phyloP scores from a whole-genome alignment of 2,113 vertebrate genomes.

The Meleagris gallopavo region DNA sequence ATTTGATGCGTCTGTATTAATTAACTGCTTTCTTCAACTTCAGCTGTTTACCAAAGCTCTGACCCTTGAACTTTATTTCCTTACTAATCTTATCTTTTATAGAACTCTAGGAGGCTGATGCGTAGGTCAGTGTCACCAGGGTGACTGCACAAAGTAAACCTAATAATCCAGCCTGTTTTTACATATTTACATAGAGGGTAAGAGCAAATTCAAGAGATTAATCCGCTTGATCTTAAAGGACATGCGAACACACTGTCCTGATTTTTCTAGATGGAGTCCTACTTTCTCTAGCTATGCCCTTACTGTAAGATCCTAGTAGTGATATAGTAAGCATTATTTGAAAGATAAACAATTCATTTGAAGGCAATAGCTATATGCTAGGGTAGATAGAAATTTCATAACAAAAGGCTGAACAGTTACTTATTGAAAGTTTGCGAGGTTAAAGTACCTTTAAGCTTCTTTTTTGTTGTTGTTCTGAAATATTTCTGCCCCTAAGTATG shows the following conservation, averaged over 20 bases:
- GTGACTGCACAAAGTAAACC: conserved; percentile 29
- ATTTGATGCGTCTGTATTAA: conserved; percentile 1
- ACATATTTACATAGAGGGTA: conserved; percentile 33
- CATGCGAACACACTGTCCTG: background rate
- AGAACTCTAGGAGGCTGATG: conserved; percentile 7
- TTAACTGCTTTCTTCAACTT: conserved; percentile 1
- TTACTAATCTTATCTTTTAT: conserved; percentile 40
- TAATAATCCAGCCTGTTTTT: conserved; percentile 48
- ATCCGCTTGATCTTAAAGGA: conserved; percentile 43
- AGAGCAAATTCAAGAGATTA: conserved; percentile 28
- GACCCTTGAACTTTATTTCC: conserved; percentile 47
- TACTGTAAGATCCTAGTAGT: background rate
- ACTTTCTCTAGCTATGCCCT: background rate
- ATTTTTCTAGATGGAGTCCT: background rate
- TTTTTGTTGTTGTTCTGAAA: background rate
- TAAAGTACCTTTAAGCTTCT: background rate
- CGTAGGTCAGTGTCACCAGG: conserved; percentile 28
- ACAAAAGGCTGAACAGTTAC: background rate
- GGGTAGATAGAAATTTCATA: background rate
- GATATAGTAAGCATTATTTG: background rate
- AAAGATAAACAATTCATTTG: background rate
- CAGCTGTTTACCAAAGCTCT: conserved; percentile 16
- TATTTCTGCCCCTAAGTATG: background rate
- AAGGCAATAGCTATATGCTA: background rate
- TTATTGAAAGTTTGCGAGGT: background rate